Evolutionary conservation across 2,888 invertebrate species (phyloP).

Genomic region (Sclerodermus sp.): DNA sequence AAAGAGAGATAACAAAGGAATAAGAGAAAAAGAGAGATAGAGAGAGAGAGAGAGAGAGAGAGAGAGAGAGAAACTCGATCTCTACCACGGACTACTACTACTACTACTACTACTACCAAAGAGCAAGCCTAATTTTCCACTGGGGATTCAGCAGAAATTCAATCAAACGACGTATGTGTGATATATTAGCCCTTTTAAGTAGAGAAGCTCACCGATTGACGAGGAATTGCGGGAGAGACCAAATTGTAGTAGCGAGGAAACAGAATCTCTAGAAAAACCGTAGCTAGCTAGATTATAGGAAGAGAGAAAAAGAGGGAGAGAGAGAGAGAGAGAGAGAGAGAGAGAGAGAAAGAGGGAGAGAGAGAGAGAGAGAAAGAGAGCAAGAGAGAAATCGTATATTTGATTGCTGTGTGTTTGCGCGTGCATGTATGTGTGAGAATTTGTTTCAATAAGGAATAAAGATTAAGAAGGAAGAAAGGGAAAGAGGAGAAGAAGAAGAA

Average conservation of each 20-base stretch:
- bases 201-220: not conserved
- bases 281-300: constrained; percentile 2
- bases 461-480: too few relatives aligned
- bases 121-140: not conserved
- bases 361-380: constrained; percentile 6
- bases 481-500: too few relatives aligned
- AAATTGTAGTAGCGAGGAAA: constrained; percentile 4
- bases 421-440: too few relatives aligned
- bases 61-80: not conserved
- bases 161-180: too few relatives aligned
- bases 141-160: not conserved
- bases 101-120: constrained; percentile 14
- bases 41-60: too few relatives aligned
- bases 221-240: constrained; percentile 3
- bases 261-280: constrained; percentile 1
- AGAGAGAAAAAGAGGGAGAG: constrained; percentile 6
- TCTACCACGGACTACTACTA: too few relatives aligned
- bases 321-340: constrained; percentile 3
- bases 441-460: too few relatives aligned
- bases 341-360: constrained; percentile 3
- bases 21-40: too few relatives aligned
- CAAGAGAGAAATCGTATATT: not conserved
- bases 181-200: not conserved
- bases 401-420: too few relatives aligned
- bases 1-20: too few relatives aligned